Conservation (phyloP, 2,113 vertebrate genomes). For the Brienomyrus longianalis region DNA sequence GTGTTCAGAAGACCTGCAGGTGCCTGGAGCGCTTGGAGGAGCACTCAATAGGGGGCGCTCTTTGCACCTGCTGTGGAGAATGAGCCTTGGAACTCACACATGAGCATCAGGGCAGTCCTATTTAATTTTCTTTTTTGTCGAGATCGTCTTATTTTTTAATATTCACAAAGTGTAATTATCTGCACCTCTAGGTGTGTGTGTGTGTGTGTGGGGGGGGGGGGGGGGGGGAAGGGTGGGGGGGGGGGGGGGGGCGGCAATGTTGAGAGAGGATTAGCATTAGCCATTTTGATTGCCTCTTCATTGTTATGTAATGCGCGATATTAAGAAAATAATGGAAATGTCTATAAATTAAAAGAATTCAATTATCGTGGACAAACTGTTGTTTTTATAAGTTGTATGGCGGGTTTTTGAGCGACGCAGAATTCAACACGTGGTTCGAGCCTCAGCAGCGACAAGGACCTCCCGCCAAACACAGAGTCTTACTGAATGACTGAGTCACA, state of each 20-base stretch:
- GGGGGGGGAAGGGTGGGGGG: background rate
- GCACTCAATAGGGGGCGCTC: constrained; percentile 45
- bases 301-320: background rate
- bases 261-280: background rate
- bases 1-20: constrained; percentile 8
- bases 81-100: constrained; percentile 25
- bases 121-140: background rate
- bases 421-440: background rate
- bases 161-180: background rate
- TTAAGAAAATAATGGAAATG: background rate
- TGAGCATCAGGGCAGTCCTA: constrained; percentile 43
- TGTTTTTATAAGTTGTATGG: background rate
- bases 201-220: constrained; percentile 1
- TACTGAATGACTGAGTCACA: background rate
- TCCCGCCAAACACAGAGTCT: background rate
- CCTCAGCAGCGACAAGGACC: background rate
- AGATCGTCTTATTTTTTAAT: background rate
- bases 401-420: background rate
- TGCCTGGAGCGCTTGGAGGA: background rate
- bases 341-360: background rate
- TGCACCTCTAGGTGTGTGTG: background rate
- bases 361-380: background rate
- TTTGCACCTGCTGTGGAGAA: constrained; percentile 36
- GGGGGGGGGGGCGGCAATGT: background rate
- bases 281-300: background rate